Evolutionary conservation across 2,797 vertebrate genomes (phyloP).

Genomic region (Thamnophis elegans): DNA sequence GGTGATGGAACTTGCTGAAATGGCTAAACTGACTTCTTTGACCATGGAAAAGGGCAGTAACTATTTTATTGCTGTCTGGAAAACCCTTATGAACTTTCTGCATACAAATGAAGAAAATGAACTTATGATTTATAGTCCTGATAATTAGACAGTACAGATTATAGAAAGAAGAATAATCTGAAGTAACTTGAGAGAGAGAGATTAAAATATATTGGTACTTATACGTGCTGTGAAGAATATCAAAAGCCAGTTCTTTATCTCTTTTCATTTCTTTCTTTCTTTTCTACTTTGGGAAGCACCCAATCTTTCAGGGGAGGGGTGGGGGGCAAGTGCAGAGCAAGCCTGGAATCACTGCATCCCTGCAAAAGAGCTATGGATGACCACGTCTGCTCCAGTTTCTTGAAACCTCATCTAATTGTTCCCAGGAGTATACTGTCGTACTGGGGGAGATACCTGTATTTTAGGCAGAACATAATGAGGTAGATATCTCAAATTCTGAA

Average conservation of each 20-base stretch:
- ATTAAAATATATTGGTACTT: neutral
- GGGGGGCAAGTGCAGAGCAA: neutral
- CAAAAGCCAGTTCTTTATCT: neutral
- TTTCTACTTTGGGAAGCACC: neutral
- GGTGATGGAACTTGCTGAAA: neutral
- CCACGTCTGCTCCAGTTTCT: neutral
- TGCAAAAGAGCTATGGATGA: neutral
- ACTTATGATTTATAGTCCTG: neutral
- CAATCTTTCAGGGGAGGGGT: neutral
- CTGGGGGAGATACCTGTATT: neutral
- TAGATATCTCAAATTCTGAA: neutral
- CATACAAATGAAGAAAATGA: neutral
- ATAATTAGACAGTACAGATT: neutral
- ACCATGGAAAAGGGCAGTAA: neutral
- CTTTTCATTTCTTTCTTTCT: neutral
- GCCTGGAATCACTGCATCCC: neutral
- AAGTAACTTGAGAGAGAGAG: neutral
- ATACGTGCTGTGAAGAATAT: neutral
- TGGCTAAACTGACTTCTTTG: neutral
- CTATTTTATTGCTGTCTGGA: neutral
- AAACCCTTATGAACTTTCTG: neutral
- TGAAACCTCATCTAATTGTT: neutral
- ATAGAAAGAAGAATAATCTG: neutral
- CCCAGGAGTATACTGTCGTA: neutral
- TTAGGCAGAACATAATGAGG: neutral